phyloP scores from a whole-genome alignment of 2,888 invertebrate genomes.

The Dryococelus australis region DNA sequence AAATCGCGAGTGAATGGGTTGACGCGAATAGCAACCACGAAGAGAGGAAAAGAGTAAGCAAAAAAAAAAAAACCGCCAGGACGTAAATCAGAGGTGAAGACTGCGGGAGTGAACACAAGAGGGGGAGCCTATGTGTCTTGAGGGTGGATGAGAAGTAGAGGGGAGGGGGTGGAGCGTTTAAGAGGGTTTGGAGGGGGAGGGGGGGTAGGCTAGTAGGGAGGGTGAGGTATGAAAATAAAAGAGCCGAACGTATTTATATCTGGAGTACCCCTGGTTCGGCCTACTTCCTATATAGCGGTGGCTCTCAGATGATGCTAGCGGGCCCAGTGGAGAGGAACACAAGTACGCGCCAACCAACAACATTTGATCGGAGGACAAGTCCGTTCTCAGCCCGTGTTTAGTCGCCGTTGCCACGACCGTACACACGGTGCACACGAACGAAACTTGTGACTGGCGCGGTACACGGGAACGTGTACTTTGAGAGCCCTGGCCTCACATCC shows the following conservation, averaged over 20 bases:
- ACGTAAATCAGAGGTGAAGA: neutral
- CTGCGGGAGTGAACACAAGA: neutral
- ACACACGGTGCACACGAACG: too few species aligned
- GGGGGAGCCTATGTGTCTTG: too few species aligned
- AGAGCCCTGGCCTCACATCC: too few species aligned
- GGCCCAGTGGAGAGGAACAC: neutral
- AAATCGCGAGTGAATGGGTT: neutral
- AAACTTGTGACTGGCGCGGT: too few species aligned
- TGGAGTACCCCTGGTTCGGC: slow-evolving; percentile 16
- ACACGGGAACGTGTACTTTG: too few species aligned
- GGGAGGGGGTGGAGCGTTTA: too few species aligned
- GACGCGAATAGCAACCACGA: neutral
- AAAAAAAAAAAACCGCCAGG: neutral
- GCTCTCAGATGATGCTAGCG: neutral
- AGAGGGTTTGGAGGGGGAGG: neutral
- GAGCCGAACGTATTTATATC: neutral
- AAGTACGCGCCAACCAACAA: neutral
- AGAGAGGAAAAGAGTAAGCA: neutral
- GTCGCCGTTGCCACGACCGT: too few species aligned
- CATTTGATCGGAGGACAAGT: too few species aligned
- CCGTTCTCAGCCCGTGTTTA: too few species aligned
- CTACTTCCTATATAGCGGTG: neutral
- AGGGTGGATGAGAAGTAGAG: too few species aligned
- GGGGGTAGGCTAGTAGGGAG: neutral
- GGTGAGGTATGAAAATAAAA: neutral